Base-by-base conservation (phyloP, 1,140 invertebrate species). In the Daktulosphaira vitifoliae region DNA sequence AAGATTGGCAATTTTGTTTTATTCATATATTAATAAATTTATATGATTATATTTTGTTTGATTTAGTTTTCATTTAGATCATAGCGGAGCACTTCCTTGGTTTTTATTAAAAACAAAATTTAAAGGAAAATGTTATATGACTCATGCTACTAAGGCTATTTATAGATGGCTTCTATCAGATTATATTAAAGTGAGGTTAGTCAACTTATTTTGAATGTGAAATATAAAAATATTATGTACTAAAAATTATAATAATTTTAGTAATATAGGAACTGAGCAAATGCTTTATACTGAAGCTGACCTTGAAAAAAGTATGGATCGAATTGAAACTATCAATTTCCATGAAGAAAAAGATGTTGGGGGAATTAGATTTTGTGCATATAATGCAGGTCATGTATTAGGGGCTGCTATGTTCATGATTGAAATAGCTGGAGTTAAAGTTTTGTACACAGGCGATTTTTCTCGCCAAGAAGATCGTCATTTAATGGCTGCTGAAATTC, bases 371-470 rank as follows among this genome's bases (percentile, higher is more conserved):
- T 97, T 99, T 76, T 98, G 96, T 90, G 94, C 94, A 1, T 99
- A 99, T 75, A 96, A 97, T 76, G 97, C 94, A 2, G 97, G 97
- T 0, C 97, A 99, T 77, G 97, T 99, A 0, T 77, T 99, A 0
- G 97, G 97, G 0, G 97, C 97, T 7, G 96, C 96, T 25, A 99
- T 99, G 96, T 99, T 99, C 73, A 98, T 99, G 93, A 95, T 99
- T 65, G 96, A 99, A 82, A 99, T 99, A 68, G 96, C 96, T 54
- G 96, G 94, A 25, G 90, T 96, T 15, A 93, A 94, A 78, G 85
- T 88, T 62, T 76, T 99, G 1, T 99, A 99, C 73, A 99, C 97
- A 0, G 97, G 97, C 0, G 97, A 99, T 73, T 99, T 99, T 75
- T 98, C 95, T 18, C 77, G 96, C 33, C 93, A 98, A 78, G 97